Evolutionary conservation across 2,797 vertebrate genomes (phyloP).

Genomic region (Hoplostethus mediterraneus): DNA sequence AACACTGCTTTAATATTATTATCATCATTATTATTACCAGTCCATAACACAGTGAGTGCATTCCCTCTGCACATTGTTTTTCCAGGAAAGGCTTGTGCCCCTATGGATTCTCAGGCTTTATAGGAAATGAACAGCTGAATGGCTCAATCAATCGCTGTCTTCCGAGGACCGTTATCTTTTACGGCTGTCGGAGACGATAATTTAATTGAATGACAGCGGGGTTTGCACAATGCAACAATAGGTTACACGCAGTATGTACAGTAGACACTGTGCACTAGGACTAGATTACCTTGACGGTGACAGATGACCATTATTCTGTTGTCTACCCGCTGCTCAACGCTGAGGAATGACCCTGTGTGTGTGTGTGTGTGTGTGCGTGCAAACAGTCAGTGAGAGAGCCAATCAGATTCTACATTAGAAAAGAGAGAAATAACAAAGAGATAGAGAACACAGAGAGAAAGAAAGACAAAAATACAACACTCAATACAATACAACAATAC

Average conservation of each 20-base stretch:
- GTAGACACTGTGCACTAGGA: conserved; percentile 18
- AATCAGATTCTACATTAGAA: conserved; percentile 43
- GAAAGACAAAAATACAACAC: conserved; percentile 29
- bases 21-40: no score
- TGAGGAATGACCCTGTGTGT: conserved; percentile 53
- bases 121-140: conserved; percentile 25
- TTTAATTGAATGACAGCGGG: conserved; percentile 24
- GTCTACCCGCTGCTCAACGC: conserved; percentile 58
- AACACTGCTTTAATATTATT: no score
- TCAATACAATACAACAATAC: conserved; percentile 29
- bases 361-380: conserved; percentile 37
- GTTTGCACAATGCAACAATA: conserved; percentile 39
- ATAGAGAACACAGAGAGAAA: conserved; percentile 14
- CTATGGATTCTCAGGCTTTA: neutral
- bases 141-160: conserved; percentile 37
- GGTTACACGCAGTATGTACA: conserved; percentile 18
- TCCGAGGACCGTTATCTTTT: neutral
- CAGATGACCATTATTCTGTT: conserved; percentile 54
- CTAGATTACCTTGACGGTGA: conserved; percentile 49
- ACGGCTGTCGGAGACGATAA: conserved; percentile 30
- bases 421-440: conserved; percentile 29
- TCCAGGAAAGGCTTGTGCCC: neutral
- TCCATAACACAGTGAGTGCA: neutral
- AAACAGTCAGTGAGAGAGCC: conserved; percentile 45
- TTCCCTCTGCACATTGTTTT: neutral